Evolutionary conservation across 2,888 invertebrate genomes (phyloP), one percentile per base, ranked within the genome.

Genomic region (Eristalis pertinax): DNA sequence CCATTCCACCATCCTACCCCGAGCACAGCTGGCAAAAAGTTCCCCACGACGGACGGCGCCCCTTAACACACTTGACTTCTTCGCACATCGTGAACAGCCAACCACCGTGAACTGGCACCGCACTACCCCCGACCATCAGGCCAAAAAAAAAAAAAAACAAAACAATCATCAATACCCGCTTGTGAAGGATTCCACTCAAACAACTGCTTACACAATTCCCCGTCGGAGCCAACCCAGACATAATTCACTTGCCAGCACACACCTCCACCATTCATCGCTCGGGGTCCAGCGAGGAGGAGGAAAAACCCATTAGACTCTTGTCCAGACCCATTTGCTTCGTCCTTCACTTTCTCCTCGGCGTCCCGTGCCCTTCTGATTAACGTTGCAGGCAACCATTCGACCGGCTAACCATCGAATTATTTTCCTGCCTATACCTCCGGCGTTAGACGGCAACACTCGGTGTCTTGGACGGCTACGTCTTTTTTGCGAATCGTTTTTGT

Each of bases 341-440:
- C 50, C 19, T 19, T 50, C 8, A 19, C 50, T 50, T n/a, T 19
- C 8, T 19, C 7, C 72, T 32, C 63, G 50, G 8, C 7, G 8
- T 1, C 32, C 10, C 8, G 32, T 0, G 8, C 32, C 8, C 32
- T 32, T 8, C 32, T 32, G 32, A 3, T 32, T 32, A 32, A 32
- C 32, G 32, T 32, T 32, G 32, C 32, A 5, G 0, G 32, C 32
- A 41, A 13, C 62, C 22, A 72, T 35, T 62, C 72, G 70, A 63
- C 72, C 58, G 76, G 67, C 73, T 77, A 80, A 73, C 72, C 76
- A 26, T 60, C 15, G 76, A 76, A 69, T 69, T 77, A 68, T 63
- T 63, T 67, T 35, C 56, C 43, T 38, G 43, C 38, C 82, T 50
- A 19, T 3, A 24, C 8, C 8, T 24, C 8, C 29, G 35, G 3